Evolutionary conservation across 2,797 vertebrate species (phyloP).

Genomic region (Apogon talboti): DNA sequence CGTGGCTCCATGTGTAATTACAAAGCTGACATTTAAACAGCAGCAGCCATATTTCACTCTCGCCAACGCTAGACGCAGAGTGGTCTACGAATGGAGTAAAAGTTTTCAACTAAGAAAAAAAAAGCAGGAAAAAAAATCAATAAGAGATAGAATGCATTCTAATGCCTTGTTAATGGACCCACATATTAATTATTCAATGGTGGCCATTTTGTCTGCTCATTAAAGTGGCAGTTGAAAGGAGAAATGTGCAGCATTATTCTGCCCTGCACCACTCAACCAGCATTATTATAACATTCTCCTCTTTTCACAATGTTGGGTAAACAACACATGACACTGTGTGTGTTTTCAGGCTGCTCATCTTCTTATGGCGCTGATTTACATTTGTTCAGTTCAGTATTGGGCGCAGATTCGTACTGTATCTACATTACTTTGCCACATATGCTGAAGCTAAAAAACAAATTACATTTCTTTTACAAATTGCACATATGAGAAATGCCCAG

Average conservation of each 20-base stretch:
- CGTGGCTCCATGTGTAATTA: conserved; percentile 81
- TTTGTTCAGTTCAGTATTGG: conserved; percentile 28
- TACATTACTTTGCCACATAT: background rate
- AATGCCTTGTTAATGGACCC: conserved; percentile 89
- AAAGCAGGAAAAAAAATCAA: conserved; percentile 73
- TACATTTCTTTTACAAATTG: too few relatives aligned
- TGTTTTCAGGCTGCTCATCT: conserved; percentile 37
- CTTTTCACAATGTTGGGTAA: conserved; percentile 27
- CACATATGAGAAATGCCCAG: background rate
- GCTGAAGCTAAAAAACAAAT: background rate
- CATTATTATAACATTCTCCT: conserved; percentile 69
- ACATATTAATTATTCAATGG: conserved; percentile 87
- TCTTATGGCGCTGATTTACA: conserved; percentile 19
- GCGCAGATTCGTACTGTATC: conserved; percentile 16
- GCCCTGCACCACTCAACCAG: conserved; percentile 64
- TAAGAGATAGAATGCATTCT: conserved; percentile 86
- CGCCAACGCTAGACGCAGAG: conserved; percentile 60
- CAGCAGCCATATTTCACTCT: conserved; percentile 81
- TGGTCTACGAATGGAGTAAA: conserved; percentile 78
- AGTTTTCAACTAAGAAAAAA: conserved; percentile 70
- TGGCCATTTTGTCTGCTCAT: conserved; percentile 87
- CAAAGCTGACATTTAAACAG: conserved; percentile 87
- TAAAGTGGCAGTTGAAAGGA: conserved; percentile 85
- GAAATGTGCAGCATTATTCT: conserved; percentile 80
- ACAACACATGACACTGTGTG: conserved; percentile 12